Evolutionary conservation across 2,113 vertebrate genomes (phyloP).

Genomic region (Anhinga rufa): DNA sequence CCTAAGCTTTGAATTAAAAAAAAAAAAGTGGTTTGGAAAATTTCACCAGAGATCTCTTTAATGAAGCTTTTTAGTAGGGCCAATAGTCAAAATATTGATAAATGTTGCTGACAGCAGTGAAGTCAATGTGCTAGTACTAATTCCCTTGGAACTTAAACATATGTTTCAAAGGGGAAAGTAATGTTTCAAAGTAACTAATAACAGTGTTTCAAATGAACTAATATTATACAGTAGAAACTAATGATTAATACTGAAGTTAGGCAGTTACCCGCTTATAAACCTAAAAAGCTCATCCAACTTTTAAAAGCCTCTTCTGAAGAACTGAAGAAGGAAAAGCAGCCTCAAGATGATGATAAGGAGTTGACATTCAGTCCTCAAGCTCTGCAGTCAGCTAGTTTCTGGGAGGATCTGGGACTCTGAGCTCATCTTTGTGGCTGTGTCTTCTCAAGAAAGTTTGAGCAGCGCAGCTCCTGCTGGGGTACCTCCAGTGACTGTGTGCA

Average conservation of each 20-base stretch:
- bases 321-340: neutral
- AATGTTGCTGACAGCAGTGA: neutral
- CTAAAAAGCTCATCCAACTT: neutral
- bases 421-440: neutral
- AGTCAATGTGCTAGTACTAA: neutral
- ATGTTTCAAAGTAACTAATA: neutral
- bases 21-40: neutral
- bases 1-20: neutral
- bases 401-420: neutral
- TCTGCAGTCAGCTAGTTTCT: neutral
- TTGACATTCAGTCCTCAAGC: neutral
- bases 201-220: neutral
- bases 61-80: neutral
- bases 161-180: neutral
- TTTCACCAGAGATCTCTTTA: neutral
- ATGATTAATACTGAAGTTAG: neutral
- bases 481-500: rapidly evolving
- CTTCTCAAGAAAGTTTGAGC: neutral
- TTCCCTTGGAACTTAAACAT: neutral
- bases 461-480: rapidly evolving
- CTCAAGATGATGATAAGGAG: neutral
- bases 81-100: neutral
- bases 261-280: neutral
- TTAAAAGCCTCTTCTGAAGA: neutral
- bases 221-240: neutral